Conservation (phyloP, 2,113 vertebrate species). For the Ia io region DNA sequence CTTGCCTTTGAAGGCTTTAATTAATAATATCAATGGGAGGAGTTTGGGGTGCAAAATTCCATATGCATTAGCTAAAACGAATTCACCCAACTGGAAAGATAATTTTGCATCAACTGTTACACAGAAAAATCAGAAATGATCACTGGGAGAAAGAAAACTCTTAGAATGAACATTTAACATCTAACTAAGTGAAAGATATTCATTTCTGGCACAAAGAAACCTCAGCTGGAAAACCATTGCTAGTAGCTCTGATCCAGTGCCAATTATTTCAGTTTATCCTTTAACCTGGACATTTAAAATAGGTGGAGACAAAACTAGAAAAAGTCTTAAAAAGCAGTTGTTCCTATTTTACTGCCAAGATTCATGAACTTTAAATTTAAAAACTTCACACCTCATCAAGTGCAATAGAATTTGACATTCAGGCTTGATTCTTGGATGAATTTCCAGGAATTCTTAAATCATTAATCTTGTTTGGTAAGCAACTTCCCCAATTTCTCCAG, state of each 20-base stretch:
- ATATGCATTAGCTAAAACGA: not conserved
- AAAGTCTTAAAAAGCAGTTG: not conserved
- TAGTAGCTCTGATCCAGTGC: not conserved
- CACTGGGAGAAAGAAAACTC: not conserved
- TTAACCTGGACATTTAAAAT: not conserved
- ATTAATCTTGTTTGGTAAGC: not conserved
- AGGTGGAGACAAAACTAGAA: not conserved
- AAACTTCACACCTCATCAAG: not conserved
- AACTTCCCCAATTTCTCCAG: not conserved
- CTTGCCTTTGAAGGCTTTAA: not conserved
- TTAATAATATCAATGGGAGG: not conserved
- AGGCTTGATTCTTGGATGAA: not conserved
- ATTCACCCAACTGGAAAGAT: conserved; percentile 21
- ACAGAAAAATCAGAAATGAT: conserved; percentile 24
- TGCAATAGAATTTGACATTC: not conserved
- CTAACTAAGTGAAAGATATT: not conserved
- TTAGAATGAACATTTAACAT: not conserved
- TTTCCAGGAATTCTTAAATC: conserved; percentile 14
- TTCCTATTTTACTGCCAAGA: not conserved
- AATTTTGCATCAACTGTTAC: conserved; percentile 8
- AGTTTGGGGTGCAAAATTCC: not conserved
- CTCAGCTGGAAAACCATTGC: not conserved
- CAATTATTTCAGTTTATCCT: not conserved
- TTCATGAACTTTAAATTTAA: conserved; percentile 8
- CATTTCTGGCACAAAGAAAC: not conserved